Conservation (phyloP, 2,888 invertebrate species). For the Cosmopolites sordidus region DNA sequence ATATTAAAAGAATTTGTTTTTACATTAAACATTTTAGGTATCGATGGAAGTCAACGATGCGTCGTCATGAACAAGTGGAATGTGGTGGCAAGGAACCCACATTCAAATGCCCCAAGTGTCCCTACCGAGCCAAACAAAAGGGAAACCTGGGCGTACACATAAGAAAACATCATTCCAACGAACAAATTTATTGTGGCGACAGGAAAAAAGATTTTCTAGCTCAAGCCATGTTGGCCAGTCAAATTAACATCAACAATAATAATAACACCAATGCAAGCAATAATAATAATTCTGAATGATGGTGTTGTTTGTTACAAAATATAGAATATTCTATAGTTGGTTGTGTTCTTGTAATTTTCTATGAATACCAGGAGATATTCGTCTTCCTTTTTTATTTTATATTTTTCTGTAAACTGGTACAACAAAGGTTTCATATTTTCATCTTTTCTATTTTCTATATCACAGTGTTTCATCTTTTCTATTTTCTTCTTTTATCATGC, state of each 20-base stretch:
- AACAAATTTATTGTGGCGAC: slow-evolving; percentile 4
- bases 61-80: slow-evolving; percentile 69
- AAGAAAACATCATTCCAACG: slow-evolving; percentile 21
- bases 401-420: too few relatives aligned
- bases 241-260: slow-evolving; percentile 14
- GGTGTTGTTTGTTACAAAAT: too few relatives aligned
- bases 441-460: too few relatives aligned
- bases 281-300: slow-evolving; percentile 5
- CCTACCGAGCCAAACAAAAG: slow-evolving; percentile 76
- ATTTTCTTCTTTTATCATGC: too few relatives aligned
- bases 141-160: slow-evolving; percentile 75
- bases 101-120: slow-evolving; percentile 76
- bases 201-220: slow-evolving; percentile 7
- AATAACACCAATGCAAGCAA: slow-evolving; percentile 8
- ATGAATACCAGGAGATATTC: too few relatives aligned
- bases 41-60: slow-evolving; percentile 79
- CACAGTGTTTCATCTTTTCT: too few relatives aligned
- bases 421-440: too few relatives aligned
- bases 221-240: slow-evolving; percentile 3
- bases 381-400: too few relatives aligned
- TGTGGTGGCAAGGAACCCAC: slow-evolving; percentile 77
- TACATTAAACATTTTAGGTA: slow-evolving; percentile 48
- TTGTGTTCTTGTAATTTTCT: too few relatives aligned
- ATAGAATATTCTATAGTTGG: too few relatives aligned
- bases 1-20: too few relatives aligned